Evolutionary conservation across 1,140 invertebrate genomes (phyloP), one percentile per base, ranked within the genome.

Genomic region (Papilio glaucus): DNA sequence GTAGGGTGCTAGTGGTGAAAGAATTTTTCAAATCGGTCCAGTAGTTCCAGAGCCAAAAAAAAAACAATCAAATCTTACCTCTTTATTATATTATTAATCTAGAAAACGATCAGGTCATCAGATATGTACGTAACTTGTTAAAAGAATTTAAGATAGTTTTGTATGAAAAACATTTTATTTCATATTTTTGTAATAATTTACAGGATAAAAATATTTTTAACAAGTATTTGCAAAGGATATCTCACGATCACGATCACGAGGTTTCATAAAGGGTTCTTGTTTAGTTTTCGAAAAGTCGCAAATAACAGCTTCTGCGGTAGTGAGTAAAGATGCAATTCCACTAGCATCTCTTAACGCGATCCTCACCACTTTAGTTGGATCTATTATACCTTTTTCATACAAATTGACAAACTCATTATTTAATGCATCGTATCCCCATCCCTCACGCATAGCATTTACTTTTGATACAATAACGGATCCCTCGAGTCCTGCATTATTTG

Each of bases 361-460:
- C 84, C 99, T 95, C 0, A 99, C 98, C 78, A 99, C 98, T 94
- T 99, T 99, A 7, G 99, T 99, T 7, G 99, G 99, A 94, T 99
- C 99, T 89, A 99, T 99, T 84, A 99, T 99, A 74, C 99, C 99
- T 88, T 96, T 97, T 84, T 99, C 97, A 81, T 99, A 98, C 96
- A 99, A 97, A 87, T 99, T 98, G 0, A 98, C 98, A 93, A 97
- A 99, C 92, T 98, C 96, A 86, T 97, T 96, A 80, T 98, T 98
- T 33, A 99, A 85, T 0, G 99, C 99, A 94, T 99, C 98, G 93
- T 99, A 99, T 57, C 99, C 99, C 80, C 96, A 96, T 77, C 97
- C 96, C 7, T 96, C 95, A 38, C 94, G 85, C 63, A 95, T 92
- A 76, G 97, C 95, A 83, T 96, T 95, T 0, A 98, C 96, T 94